These are phyloP conservation scores for Anoplolepis gracilipes DNA, from an alignment of 1,140 invertebrate species.

Conservation along the genomic window DNA sequence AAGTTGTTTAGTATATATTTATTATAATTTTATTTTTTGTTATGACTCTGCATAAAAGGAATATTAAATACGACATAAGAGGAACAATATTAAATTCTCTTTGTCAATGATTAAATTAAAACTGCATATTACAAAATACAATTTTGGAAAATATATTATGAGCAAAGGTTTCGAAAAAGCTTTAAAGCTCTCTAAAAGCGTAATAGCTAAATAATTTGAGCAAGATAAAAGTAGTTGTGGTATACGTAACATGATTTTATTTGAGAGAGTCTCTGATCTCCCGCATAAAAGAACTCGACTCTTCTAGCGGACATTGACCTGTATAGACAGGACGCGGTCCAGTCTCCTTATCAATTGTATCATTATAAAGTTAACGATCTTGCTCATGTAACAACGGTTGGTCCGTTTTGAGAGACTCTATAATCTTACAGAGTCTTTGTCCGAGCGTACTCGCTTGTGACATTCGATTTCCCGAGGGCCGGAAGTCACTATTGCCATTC, in stretches of 20 bases:
- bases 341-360: constrained; percentile 76
- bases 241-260: constrained; percentile 34
- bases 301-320: constrained; percentile 67
- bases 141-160: not conserved
- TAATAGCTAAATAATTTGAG: not conserved
- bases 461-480: constrained; percentile 71
- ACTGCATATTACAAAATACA: not conserved
- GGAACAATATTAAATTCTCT: no score
- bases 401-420: constrained; percentile 69
- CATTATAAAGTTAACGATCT: constrained; percentile 79
- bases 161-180: not conserved
- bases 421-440: constrained; percentile 68
- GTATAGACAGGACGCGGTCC: constrained; percentile 57
- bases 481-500: constrained; percentile 69
- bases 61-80: no score
- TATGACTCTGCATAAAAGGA: not conserved
- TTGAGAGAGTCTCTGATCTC: constrained; percentile 69
- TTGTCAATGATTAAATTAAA: not conserved
- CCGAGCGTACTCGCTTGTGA: constrained; percentile 68
- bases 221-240: constrained; percentile 1
- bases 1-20: no score
- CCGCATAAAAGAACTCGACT: constrained; percentile 64
- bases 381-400: constrained; percentile 66
- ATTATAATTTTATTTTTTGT: not conserved
- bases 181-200: not conserved